phyloP scores from a whole-genome alignment of 1,140 invertebrate species.

The Ganaspis sp. region DNA sequence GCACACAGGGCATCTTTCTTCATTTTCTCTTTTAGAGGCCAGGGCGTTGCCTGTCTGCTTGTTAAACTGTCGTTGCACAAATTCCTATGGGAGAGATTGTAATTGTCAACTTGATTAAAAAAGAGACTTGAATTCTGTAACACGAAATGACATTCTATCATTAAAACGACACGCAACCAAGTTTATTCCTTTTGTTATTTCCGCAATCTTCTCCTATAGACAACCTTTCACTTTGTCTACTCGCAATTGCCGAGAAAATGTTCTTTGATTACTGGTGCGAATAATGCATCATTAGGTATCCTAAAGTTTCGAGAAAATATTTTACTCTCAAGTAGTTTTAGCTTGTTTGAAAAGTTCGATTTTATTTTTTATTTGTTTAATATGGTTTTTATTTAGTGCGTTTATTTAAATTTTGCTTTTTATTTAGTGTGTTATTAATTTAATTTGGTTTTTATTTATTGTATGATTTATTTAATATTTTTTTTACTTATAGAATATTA shows the following conservation, averaged over 20 bases:
- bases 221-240: slow-evolving; percentile 5
- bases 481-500: no score
- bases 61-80: slow-evolving; percentile 11
- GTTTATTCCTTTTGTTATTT: neutral
- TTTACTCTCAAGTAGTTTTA: no score
- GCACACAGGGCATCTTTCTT: slow-evolving; percentile 9
- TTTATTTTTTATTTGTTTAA: no score
- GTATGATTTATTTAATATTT: no score
- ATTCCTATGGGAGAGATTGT: neutral
- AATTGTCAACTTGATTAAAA: neutral
- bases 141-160: neutral
- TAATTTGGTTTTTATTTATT: no score
- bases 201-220: neutral
- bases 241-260: neutral
- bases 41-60: slow-evolving; percentile 29
- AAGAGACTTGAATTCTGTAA: neutral
- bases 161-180: no score
- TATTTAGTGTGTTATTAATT: no score
- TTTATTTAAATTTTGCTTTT: no score
- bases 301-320: neutral
- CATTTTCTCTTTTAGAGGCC: neutral
- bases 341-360: no score
- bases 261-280: neutral
- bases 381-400: no score
- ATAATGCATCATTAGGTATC: neutral